A percentile compares a stretch with the other conserved stretches of the same genome.
phyloP scores from a whole-genome alignment of 30 jellyfish, hydroid and myxozoan species.

The Aurelia aurita complex sp. Pacific region DNA sequence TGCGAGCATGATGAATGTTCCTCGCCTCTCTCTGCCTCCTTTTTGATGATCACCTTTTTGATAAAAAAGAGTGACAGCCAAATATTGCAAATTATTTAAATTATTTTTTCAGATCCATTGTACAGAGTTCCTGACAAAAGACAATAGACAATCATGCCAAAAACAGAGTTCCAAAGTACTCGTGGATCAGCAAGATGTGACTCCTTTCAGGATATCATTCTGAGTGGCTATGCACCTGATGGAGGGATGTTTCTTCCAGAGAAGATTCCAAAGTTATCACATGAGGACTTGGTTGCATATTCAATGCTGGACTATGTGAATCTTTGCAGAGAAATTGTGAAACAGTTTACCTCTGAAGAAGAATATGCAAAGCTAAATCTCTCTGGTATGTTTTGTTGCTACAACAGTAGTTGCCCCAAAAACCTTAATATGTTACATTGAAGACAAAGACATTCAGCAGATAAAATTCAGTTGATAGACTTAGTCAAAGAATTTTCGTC shows the following conservation, averaged over 20 bases:
- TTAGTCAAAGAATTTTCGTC: no score
- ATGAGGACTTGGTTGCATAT: slow-evolving; percentile 29
- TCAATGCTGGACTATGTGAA: slow-evolving; percentile 43
- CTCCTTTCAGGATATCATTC: slow-evolving; percentile 69
- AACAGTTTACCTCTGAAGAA: slow-evolving; percentile 39
- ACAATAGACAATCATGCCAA: not conserved
- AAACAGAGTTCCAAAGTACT: slow-evolving; percentile 68
- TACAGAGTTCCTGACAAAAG: not conserved
- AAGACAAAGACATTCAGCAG: no score
- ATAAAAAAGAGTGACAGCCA: no score
- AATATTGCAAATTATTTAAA: not conserved
- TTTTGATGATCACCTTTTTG: no score
- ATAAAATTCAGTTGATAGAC: no score
- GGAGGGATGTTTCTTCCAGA: slow-evolving; percentile 86
- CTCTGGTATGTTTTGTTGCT: slow-evolving; percentile 1
- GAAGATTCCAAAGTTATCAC: slow-evolving; percentile 50
- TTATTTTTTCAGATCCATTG: not conserved
- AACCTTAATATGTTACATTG: no score
- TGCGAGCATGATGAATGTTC: no score
- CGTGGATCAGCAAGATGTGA: slow-evolving; percentile 35
- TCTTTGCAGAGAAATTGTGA: slow-evolving; percentile 57
- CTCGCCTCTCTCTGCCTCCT: no score
- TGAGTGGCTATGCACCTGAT: slow-evolving; percentile 71
- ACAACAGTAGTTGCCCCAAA: no score
- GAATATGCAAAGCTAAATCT: slow-evolving; percentile 17